Evolutionary conservation across 1,140 invertebrate genomes (phyloP).

Genomic region (Cotesia chilonis): DNA sequence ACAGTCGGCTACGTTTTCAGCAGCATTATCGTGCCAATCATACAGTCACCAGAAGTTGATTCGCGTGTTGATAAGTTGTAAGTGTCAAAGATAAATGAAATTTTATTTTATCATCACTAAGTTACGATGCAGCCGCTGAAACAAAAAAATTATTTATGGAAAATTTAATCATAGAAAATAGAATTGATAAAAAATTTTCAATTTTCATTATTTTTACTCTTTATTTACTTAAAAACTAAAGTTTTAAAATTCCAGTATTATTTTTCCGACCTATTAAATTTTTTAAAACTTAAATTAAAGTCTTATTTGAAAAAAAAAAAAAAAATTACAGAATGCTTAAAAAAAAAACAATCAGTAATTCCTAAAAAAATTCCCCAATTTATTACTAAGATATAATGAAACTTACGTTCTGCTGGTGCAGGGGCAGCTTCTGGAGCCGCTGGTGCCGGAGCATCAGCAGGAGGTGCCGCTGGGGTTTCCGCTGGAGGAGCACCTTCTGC

Average conservation of each 20-base stretch:
- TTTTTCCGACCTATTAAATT: too few relatives aligned
- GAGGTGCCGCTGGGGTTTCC: neutral
- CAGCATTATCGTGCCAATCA: slow-evolving; percentile 17
- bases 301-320: too few relatives aligned
- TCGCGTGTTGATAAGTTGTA: neutral
- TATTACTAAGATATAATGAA: neutral
- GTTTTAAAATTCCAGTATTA: too few relatives aligned
- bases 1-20: slow-evolving; percentile 7
- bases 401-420: slow-evolving; percentile 44
- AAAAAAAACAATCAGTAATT: too few relatives aligned
- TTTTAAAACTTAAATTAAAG: too few relatives aligned
- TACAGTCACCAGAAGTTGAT: slow-evolving; percentile 4
- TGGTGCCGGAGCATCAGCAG: slow-evolving; percentile 40
- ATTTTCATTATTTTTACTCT: too few relatives aligned
- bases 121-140: slow-evolving; percentile 33
- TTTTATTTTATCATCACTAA: slow-evolving; percentile 7
- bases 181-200: too few relatives aligned
- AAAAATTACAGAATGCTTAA: too few relatives aligned
- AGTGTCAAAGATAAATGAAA: neutral
- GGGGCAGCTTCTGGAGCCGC: slow-evolving; percentile 47
- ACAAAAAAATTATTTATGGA: neutral
- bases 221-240: too few relatives aligned
- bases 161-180: too few relatives aligned
- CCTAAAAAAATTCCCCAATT: neutral
- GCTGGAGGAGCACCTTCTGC: slow-evolving; percentile 43